Base-by-base conservation (phyloP, 2,113 vertebrate species). In the Pseudorhombus dupliciocellatus region DNA sequence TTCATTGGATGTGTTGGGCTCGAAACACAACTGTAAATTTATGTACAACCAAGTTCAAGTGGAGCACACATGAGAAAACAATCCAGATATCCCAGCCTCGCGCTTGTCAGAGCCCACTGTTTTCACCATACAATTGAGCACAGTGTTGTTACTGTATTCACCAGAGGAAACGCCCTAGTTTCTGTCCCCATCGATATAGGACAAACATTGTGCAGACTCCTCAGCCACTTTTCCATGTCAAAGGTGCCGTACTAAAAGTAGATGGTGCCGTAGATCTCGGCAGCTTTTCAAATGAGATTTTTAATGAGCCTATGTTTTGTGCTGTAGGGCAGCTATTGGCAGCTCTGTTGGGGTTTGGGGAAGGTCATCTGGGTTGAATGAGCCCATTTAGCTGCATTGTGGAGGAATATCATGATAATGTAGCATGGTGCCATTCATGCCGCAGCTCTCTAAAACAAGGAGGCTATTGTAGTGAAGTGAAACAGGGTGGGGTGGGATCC, bases 351-450 rank as follows among this genome's bases (percentile, higher is more conserved):
- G 84, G 87, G 79, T 90, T 91, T 89, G 84, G 42, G 42, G 84
- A 73, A 88, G 91, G 91, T 92, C 90, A 86, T 79, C 76, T 81
- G 81, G 84, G 84, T 88, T 90, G 90, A 91, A 85, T 80, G 90
- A 86, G 88, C 83, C 82, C 73, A 67, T 88, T 90, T 81, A 85
- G 84, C 81, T 77, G 78, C 74, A 84, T 77, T 88, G 84, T 88
- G 84, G 64, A 80, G 75, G 78, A 92, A 89, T 91, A 92, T 93
- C 89, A 90, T 84, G 89, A 89, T 89, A 90, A 88, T 88, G 84
- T 87, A 84, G 81, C 89, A 83, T 84, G 84, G 90, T 89, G 87
- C 83, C 88, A 88, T 89, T 89, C 87, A 87, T 87, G 80, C 87
- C 67, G 30, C 81, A 66, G 75, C 83, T 72, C 86, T 78, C 75